Base-by-base conservation (phyloP, 1,140 invertebrate genomes). In the Hyles euphorbiae region DNA sequence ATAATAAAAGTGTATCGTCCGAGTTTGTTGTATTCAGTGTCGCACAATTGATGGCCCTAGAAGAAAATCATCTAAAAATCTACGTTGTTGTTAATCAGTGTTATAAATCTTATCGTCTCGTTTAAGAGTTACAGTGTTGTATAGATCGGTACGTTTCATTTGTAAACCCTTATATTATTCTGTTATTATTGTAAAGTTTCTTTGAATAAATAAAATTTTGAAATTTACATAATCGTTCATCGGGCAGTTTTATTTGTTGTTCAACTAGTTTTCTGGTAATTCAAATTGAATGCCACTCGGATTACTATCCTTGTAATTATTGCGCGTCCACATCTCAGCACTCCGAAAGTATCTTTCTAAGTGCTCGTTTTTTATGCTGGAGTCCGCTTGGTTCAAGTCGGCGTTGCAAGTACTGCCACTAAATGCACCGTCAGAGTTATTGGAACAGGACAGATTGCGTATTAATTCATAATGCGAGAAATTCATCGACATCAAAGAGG, bases 111-210 rank as follows among this genome's bases (percentile, higher is more conserved):
- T 85, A 79, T 84, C 74, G 74, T 84, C 85, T 85, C 78, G 83
- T 83, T 86, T 88, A 88, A 88, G 83, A 85, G 78, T 88, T 83
- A 77, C 79, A 83, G 83, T 85, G 82, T 88, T 88, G 85, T 88
- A 88, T 88, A 88, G 85, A 87, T 85, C 67, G 71, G 74, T 85
- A 83, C 71, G 68, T 81, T 87, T 86, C 53, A 85, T 86, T 88
- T 88, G 73, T 85, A 83, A 84, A 81, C 82, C 83, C 82, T 78
- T 74, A 85, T 60, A 82, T 85, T 82, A 83, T 88, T 87, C 74
- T 87, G 81, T 88, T 86, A 82, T 82, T 78, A 79, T 77, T 81
- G 80, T 87, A 87, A 84, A 83, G 70, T 88, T 88, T 86, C 83
- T 83, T 88, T 88, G 65, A 81, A 83, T 84, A 83, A 88, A 87